A percentile compares a stretch with the other conserved stretches of the same genome.
phyloP scores from a whole-genome alignment of 1,140 invertebrate genomes.

The Orussus abietinus region DNA sequence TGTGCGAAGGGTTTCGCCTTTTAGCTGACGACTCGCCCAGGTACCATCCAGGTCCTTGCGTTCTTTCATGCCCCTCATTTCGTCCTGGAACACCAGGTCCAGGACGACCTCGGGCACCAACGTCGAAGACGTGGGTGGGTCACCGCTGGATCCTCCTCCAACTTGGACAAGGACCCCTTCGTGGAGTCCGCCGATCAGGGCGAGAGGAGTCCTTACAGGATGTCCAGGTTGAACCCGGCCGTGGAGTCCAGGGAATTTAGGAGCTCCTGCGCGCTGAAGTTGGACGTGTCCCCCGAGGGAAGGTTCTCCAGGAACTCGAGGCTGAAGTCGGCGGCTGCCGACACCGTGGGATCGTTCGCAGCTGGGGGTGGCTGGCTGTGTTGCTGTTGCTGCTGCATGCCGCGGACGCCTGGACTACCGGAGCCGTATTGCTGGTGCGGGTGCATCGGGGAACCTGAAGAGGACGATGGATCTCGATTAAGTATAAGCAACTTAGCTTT shows the following conservation, averaged over 20 bases:
- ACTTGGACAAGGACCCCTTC: too few species aligned
- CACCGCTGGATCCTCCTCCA: too few species aligned
- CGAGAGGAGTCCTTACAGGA: slow-evolving; percentile 51
- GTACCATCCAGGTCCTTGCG: too few species aligned
- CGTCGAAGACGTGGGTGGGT: too few species aligned
- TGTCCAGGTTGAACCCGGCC: slow-evolving; percentile 57
- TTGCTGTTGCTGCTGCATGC: slow-evolving; percentile 37
- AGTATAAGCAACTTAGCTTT: too few species aligned
- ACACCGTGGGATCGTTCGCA: slow-evolving; percentile 44
- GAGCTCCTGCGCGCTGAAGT: slow-evolving; percentile 72
- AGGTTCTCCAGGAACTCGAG: slow-evolving; percentile 78
- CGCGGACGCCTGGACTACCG: slow-evolving; percentile 42
- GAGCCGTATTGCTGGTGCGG: slow-evolving; percentile 48
- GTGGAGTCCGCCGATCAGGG: too few species aligned
- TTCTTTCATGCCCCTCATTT: too few species aligned
- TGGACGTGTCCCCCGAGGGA: slow-evolving; percentile 64
- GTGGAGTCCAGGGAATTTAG: slow-evolving; percentile 66
- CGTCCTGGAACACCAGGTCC: too few species aligned
- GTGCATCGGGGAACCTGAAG: slow-evolving; percentile 44
- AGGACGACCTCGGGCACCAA: too few species aligned
- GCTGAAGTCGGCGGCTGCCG: slow-evolving; percentile 66
- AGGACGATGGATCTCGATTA: too few species aligned
- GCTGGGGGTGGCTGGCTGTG: slow-evolving; percentile 42
- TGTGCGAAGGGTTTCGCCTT: too few species aligned
- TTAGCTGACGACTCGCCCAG: too few species aligned